Percentiles rank a stretch among this genome's conserved stretches.
These are phyloP conservation scores for Tetrapedia diversipes DNA, from an alignment of 2,888 invertebrate species.

Conservation along the genomic window DNA sequence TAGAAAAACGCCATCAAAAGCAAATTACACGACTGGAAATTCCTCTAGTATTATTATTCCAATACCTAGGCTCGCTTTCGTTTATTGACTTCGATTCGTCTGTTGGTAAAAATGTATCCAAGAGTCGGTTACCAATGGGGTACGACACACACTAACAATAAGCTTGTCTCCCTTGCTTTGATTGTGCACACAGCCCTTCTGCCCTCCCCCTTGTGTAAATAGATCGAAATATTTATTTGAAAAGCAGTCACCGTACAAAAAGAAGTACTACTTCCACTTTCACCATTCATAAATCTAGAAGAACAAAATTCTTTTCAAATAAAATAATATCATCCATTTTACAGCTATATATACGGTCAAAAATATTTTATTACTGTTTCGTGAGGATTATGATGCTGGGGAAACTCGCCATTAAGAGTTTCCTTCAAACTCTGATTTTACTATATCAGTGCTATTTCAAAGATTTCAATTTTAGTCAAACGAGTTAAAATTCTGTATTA, in stretches of 20 bases:
- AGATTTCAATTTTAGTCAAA: no score
- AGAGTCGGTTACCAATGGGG: conserved; percentile 29
- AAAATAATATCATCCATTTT: not conserved
- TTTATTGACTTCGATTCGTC: conserved; percentile 37
- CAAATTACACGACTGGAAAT: conserved; percentile 11
- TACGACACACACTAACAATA: conserved; percentile 50
- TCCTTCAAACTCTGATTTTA: no score
- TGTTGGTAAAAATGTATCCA: conserved; percentile 27
- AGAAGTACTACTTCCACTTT: conserved; percentile 5
- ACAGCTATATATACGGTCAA: no score
- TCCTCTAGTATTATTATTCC: conserved; percentile 28
- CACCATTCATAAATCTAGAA: conserved; percentile 6
- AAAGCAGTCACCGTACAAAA: conserved; percentile 39
- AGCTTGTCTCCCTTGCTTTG: conserved; percentile 34
- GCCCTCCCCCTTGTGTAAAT: conserved; percentile 48
- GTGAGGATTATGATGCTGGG: no score
- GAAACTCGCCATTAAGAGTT: no score
- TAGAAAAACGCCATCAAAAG: not conserved
- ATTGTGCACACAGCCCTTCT: conserved; percentile 18
- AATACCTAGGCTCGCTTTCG: conserved; percentile 19
- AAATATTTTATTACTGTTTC: no score
- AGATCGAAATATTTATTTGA: conserved; percentile 56
- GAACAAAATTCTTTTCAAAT: conserved; percentile 7
- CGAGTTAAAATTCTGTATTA: no score
- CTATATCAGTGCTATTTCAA: no score